Evolutionary conservation across 2,888 invertebrate species (phyloP), one percentile per base, ranked within the genome.

Genomic region (Nezara viridula): DNA sequence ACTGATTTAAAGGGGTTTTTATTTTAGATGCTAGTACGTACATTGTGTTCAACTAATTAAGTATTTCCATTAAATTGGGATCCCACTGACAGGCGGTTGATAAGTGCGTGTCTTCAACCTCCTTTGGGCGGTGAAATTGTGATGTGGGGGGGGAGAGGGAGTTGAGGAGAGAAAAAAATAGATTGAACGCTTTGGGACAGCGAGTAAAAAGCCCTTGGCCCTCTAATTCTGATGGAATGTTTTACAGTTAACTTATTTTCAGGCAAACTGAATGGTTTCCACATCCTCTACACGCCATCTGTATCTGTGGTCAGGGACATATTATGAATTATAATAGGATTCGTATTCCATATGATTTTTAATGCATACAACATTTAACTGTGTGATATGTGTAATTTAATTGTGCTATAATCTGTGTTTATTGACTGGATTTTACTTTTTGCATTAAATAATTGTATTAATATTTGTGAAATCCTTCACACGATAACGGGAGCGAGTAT

Each of bases 181-280:
- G 24, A 81, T 40, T n/a, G 81, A 81, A 44, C 66, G 16, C 19
- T 73, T 73, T 19, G 66, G 66, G 66, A 73, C 66, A 19, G 60
- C 27, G 27, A 60, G 66, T 37, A 73, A 73, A 73, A 73, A 73
- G 66, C 2, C 32, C 6, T 73, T 0, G 14, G 9, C 81, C 81
- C 81, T 81, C 81, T 44, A 81, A 81, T 81, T 81, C 44, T 14
- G 44, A n/a, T 44, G 81, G 81, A 81, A 81, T 81, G 81, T 81
- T 81, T 81, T 10, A 81, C 44, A 44, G 24, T 44, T 44, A 81
- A 81, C 44, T 81, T 81, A 47, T 81, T 81, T 19, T 3, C 44
- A 81, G n/a, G n/a, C n/a, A n/a, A 81, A 14, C n/a, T 21, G 81
- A 47, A 47, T n/a, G 4, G 24, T n/a, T 81, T 47, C 81, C 44